phyloP scores from a whole-genome alignment of 2,888 invertebrate genomes.

The Trilocha varians region DNA sequence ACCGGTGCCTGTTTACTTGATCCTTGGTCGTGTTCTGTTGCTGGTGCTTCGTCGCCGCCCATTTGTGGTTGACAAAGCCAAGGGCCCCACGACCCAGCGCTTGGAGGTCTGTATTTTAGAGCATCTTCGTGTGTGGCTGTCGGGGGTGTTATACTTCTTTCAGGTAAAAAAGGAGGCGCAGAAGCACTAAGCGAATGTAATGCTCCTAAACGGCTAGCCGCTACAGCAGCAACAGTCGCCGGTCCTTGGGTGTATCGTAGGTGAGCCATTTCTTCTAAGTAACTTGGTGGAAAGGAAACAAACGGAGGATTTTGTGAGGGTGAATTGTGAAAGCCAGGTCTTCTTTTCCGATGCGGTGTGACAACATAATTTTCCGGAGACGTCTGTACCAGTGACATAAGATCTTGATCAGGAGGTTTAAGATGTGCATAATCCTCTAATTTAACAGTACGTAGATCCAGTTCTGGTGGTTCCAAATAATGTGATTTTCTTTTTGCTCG shows the following conservation, averaged over 20 bases:
- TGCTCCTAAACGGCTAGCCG: conserved; percentile 66
- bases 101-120: conserved; percentile 77
- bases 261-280: conserved; percentile 80
- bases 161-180: conserved; percentile 80
- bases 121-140: conserved; percentile 72
- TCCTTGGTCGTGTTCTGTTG: conserved; percentile 67
- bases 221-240: conserved; percentile 73
- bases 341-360: conserved; percentile 87
- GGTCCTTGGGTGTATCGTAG: conserved; percentile 76
- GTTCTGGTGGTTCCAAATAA: conserved; percentile 79
- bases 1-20: conserved; percentile 77
- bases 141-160: conserved; percentile 76
- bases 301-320: conserved; percentile 91
- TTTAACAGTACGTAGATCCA: conserved; percentile 76
- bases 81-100: conserved; percentile 80
- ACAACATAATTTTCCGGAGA: conserved; percentile 90
- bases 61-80: conserved; percentile 80
- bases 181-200: conserved; percentile 80
- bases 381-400: conserved; percentile 78
- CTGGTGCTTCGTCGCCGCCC: conserved; percentile 63
- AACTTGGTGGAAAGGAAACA: conserved; percentile 85
- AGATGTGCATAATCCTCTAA: conserved; percentile 78
- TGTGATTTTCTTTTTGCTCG: conserved; percentile 76
- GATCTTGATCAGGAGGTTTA: conserved; percentile 79
- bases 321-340: conserved; percentile 90